Conservation (phyloP, 2,888 invertebrate genomes). For the Macropis europaea region DNA sequence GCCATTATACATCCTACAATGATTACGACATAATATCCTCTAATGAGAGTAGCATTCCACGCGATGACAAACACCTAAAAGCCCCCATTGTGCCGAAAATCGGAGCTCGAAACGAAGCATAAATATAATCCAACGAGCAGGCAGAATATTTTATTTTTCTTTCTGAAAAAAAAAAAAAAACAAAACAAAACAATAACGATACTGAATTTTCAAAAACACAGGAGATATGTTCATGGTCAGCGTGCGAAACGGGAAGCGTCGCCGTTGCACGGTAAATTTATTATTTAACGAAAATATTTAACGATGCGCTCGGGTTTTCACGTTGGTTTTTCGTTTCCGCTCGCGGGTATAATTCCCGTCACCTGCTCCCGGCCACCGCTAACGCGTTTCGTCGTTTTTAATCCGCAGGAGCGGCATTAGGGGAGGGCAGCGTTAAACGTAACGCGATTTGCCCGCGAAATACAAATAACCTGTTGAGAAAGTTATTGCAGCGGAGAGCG, state of each 20-base stretch:
- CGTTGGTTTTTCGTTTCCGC: neutral
- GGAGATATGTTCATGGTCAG: too few relatives aligned
- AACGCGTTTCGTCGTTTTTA: constrained; percentile 25
- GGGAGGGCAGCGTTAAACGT: neutral
- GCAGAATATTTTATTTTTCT: too few relatives aligned
- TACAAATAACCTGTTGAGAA: constrained; percentile 29
- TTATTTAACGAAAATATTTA: constrained; percentile 4
- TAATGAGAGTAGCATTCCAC: too few relatives aligned
- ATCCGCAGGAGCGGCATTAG: constrained; percentile 18
- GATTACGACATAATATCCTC: too few relatives aligned
- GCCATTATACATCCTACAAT: too few relatives aligned
- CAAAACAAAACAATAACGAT: too few relatives aligned
- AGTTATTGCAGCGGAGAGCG: neutral
- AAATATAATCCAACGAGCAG: too few relatives aligned
- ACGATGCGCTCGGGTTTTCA: neutral
- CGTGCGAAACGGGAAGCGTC: neutral
- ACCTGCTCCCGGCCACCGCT: neutral
- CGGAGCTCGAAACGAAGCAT: too few relatives aligned
- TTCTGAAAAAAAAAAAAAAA: too few relatives aligned
- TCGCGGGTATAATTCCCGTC: constrained; percentile 10
- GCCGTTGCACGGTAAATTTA: constrained; percentile 16
- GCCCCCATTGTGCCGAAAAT: too few relatives aligned
- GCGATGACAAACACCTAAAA: too few relatives aligned
- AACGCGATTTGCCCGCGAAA: constrained; percentile 11
- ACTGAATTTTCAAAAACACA: too few relatives aligned